These are phyloP conservation scores for Tinea pellionella DNA, from an alignment of 2,888 invertebrate genomes.

Conservation along the genomic window DNA sequence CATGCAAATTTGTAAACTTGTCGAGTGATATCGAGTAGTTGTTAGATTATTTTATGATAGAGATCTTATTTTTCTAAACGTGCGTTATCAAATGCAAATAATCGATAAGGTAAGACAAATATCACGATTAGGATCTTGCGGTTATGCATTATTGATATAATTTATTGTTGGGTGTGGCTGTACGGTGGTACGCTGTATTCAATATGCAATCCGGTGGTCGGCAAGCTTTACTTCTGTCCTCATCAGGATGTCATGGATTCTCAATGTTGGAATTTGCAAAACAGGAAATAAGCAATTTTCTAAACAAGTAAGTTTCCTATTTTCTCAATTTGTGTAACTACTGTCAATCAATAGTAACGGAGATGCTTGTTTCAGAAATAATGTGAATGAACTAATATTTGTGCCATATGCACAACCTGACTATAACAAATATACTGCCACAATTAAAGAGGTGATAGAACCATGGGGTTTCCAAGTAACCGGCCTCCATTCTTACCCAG, in stretches of 20 bases:
- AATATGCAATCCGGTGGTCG: conserved; percentile 34
- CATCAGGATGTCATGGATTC: conserved; percentile 76
- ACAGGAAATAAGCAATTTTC: conserved; percentile 70
- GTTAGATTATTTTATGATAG: too few species aligned
- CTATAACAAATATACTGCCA: conserved; percentile 73
- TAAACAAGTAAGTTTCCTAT: conserved; percentile 65
- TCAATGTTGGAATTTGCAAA: conserved; percentile 75
- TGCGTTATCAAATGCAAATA: background rate
- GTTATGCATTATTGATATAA: background rate
- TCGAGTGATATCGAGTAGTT: too few species aligned
- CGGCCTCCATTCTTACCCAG: conserved; percentile 72
- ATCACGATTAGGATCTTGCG: background rate
- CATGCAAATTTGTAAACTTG: too few species aligned
- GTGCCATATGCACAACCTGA: conserved; percentile 80
- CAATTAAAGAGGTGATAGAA: conserved; percentile 67
- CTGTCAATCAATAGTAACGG: background rate
- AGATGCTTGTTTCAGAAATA: conserved; percentile 61
- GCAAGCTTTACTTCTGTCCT: conserved; percentile 75
- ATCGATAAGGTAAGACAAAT: background rate
- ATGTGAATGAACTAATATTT: conserved; percentile 75
- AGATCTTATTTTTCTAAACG: background rate
- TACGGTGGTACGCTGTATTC: background rate
- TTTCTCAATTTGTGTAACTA: too few species aligned
- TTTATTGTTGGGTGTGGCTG: too few species aligned
- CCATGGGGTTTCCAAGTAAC: conserved; percentile 75